Percentiles rank a stretch among this genome's conserved stretches.
Conservation (phyloP, 2,113 vertebrate genomes). For the Dascyllus trimaculatus region DNA sequence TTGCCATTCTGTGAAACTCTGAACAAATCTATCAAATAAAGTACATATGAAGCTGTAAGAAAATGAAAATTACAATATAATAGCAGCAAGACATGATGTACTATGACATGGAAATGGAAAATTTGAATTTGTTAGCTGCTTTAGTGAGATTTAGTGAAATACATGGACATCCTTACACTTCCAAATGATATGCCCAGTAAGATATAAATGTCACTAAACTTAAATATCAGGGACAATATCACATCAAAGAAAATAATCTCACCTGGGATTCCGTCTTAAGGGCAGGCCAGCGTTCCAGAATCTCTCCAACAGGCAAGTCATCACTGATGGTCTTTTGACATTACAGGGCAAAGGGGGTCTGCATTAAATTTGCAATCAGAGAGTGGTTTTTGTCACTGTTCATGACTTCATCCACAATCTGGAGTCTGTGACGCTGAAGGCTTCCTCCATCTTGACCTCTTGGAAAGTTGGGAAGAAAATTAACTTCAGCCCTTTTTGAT, state of each 20-base stretch:
- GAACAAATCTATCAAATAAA: slow-evolving; percentile 17
- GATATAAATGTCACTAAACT: not conserved
- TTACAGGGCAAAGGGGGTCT: slow-evolving; percentile 42
- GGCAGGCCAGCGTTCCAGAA: slow-evolving; percentile 48
- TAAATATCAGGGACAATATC: not conserved
- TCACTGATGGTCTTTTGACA: slow-evolving; percentile 27
- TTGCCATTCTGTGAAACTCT: slow-evolving; percentile 45
- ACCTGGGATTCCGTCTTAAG: slow-evolving; percentile 52
- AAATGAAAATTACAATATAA: not conserved
- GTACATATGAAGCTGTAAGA: not conserved
- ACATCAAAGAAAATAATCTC: not conserved
- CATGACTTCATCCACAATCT: slow-evolving; percentile 32
- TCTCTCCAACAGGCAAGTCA: slow-evolving; percentile 19
- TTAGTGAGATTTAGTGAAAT: not conserved
- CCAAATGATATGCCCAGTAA: not conserved
- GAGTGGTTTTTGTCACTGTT: slow-evolving; percentile 14
- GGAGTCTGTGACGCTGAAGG: slow-evolving; percentile 25
- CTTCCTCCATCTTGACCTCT: slow-evolving; percentile 34
- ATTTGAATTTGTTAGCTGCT: no score
- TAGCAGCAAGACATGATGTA: no score
- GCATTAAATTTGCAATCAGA: slow-evolving; percentile 35
- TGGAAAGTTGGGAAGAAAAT: slow-evolving; percentile 50
- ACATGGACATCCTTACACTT: not conserved
- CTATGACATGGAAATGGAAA: no score
- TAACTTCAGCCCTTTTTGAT: slow-evolving; percentile 44